These are phyloP conservation scores for Exocentrus adspersus DNA, from an alignment of 2,888 invertebrate genomes.

Conservation along the genomic window DNA sequence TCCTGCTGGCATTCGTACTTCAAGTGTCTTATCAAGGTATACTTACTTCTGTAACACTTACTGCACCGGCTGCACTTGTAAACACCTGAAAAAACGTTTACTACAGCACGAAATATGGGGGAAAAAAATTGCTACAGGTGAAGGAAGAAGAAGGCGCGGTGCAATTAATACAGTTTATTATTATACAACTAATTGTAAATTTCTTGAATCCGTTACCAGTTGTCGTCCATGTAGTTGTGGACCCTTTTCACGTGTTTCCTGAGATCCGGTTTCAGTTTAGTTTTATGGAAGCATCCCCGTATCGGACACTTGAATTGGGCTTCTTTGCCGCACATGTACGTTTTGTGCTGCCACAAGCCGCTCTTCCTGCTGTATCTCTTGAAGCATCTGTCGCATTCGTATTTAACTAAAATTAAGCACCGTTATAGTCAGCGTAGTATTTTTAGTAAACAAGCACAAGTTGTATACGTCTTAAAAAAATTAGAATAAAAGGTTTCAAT, in stretches of 20 bases:
- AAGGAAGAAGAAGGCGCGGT: too few relatives aligned
- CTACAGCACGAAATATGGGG: too few relatives aligned
- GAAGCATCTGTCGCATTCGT: conserved; percentile 6
- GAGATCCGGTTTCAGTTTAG: conserved; percentile 18
- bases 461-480: background rate
- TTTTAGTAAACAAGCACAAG: background rate
- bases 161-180: background rate
- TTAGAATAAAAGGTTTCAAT: background rate
- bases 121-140: too few relatives aligned
- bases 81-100: conserved; percentile 13
- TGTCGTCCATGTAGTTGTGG: background rate
- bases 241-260: conserved; percentile 14
- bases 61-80: conserved; percentile 30
- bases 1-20: conserved; percentile 44
- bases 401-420: conserved; percentile 16
- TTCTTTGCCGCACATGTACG: conserved; percentile 23
- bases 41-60: conserved; percentile 30
- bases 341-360: conserved; percentile 16
- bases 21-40: conserved; percentile 32
- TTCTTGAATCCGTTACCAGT: too few relatives aligned
- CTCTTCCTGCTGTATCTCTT: conserved; percentile 15
- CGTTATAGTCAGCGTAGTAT: too few relatives aligned
- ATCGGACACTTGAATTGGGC: conserved; percentile 20
- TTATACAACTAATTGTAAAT: too few relatives aligned
- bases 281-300: background rate